These are phyloP conservation scores for Chromobotia macracanthus DNA, from an alignment of 2,797 vertebrate genomes.

Conservation along the genomic window DNA sequence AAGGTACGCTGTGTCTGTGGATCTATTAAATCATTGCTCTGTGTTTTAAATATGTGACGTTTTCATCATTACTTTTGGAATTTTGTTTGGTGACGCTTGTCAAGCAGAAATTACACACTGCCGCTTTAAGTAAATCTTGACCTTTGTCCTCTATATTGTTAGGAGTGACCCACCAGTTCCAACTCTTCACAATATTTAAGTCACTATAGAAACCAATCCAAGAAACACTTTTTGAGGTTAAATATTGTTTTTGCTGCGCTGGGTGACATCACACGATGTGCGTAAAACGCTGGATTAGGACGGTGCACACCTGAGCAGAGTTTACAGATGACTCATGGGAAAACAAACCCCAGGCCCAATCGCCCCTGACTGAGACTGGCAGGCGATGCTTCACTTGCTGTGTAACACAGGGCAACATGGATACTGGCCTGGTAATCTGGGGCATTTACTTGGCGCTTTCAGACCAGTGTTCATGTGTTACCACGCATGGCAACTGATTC, in stretches of 20 bases:
- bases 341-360: conserved; percentile 70
- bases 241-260: conserved; percentile 55
- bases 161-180: conserved; percentile 32
- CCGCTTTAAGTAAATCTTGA: conserved; percentile 12
- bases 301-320: conserved; percentile 67
- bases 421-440: conserved; percentile 57
- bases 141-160: conserved; percentile 41
- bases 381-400: conserved; percentile 52
- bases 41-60: too few species aligned
- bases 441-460: conserved; percentile 41
- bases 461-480: conserved; percentile 33
- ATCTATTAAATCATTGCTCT: too few species aligned
- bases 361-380: conserved; percentile 66
- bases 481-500: conserved; percentile 35
- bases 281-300: conserved; percentile 55
- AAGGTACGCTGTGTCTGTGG: too few species aligned
- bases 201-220: conserved; percentile 70
- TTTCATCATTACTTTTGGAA: background rate
- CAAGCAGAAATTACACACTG: background rate
- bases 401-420: conserved; percentile 66
- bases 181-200: conserved; percentile 64
- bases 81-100: background rate
- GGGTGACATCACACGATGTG: conserved; percentile 58
- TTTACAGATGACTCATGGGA: conserved; percentile 74
- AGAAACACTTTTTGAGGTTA: conserved; percentile 45